Evolutionary conservation across 2,888 invertebrate genomes (phyloP), one percentile per base, ranked within the genome.

Genomic region (Amblyjoppa proteus): DNA sequence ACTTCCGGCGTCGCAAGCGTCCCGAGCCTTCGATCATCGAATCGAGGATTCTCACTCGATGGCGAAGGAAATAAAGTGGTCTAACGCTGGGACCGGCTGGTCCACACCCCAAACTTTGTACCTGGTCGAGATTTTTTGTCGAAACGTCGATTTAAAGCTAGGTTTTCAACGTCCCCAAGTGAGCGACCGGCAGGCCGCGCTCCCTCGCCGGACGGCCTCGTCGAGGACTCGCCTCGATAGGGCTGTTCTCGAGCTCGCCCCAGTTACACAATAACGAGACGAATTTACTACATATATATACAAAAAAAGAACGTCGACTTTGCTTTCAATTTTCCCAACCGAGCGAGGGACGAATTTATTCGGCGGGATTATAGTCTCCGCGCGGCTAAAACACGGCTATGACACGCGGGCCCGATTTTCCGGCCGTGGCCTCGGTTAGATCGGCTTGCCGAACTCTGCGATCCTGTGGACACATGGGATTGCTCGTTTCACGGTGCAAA

Each of bases 401-500:
- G 79, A 83, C 85, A 83, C 76, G 70, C 31, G 53, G 61, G n/a
- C 34, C 34, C 61, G 16, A 64, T 34, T 64, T 64, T 64, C 34
- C 31, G 31, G 61, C 31, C 31, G 34, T 4, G n/a, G 34, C 31
- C 68, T 83, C 83, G 85, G 83, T 85, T 83, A 83, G 85, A 83
- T 85, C 83, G 80, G 83, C 80, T 82, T 53, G 74, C 77, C 84
- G 56, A 82, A 71, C 84, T 68, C 38, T 64, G 38, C 75, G 82
- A 82, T 76, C 76, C 69, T 83, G 91, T 90, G 91, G 90, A 89
- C 87, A 92, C 92, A 92, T 93, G 92, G 90, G 92, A 83, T 91
- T 89, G 90, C 90, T 90, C 90, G 90, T 80, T 80, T 87, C 81
- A 84, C 85, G 84, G 78, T 85, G 79, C 56, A 84, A 83, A 83